A percentile compares a stretch with the other conserved stretches of the same genome.
phyloP scores from a whole-genome alignment of 2,888 invertebrate species.

The Orgyia antiqua region DNA sequence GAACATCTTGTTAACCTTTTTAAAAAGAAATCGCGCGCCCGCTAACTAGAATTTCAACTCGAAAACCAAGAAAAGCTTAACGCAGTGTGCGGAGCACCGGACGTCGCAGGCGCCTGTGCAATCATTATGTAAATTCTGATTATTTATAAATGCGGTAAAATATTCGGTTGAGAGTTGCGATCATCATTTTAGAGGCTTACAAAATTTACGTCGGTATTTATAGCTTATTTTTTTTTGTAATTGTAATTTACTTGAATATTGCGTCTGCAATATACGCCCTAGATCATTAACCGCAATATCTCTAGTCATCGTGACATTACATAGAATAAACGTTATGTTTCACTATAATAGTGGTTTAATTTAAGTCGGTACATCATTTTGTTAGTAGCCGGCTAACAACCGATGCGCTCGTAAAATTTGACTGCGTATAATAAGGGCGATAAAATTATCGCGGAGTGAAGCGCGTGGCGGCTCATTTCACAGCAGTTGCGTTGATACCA shows the following conservation, averaged over 20 bases:
- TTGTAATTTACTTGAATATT: conserved; percentile 10
- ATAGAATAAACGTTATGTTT: conserved; percentile 47
- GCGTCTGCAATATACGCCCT: conserved; percentile 29
- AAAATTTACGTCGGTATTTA: conserved; percentile 42
- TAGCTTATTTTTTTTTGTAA: too few relatives aligned
- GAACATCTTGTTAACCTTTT: conserved; percentile 76
- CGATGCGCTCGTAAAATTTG: conserved; percentile 73
- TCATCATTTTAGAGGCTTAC: conserved; percentile 47
- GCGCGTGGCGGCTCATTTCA: conserved; percentile 51
- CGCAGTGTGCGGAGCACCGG: conserved; percentile 48
- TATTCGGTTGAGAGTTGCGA: conserved; percentile 35
- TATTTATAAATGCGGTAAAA: conserved; percentile 50
- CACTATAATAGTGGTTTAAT: conserved; percentile 59
- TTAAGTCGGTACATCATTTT: conserved; percentile 61
- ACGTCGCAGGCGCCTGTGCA: conserved; percentile 67
- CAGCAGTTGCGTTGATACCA: conserved; percentile 48
- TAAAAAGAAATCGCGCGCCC: conserved; percentile 73
- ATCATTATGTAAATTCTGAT: conserved; percentile 70
- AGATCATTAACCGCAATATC: conserved; percentile 46
- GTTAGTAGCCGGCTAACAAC: conserved; percentile 61
- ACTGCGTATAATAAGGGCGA: conserved; percentile 72
- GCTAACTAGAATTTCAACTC: conserved; percentile 76
- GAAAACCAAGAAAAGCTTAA: conserved; percentile 71
- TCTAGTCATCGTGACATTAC: conserved; percentile 46
- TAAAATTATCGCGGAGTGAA: conserved; percentile 45